Evolutionary conservation across 2,888 invertebrate genomes (phyloP), one percentile per base, ranked within the genome.

Genomic region (Platycheirus albimanus): DNA sequence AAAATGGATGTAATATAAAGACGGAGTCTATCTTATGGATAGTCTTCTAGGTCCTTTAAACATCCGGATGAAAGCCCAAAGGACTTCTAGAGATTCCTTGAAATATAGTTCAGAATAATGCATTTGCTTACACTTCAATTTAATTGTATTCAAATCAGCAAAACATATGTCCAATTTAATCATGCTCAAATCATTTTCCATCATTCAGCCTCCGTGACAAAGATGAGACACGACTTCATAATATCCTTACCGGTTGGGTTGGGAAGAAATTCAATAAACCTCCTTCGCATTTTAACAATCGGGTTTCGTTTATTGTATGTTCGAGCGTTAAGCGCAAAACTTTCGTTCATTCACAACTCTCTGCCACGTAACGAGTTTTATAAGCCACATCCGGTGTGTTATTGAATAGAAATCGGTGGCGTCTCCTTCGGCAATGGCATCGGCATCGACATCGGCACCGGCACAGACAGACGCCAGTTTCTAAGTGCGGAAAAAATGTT

Each of bases 321-420:
- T 66, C 49, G 30, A 76, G 58, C 56, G 66, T 66, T 58, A 80
- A 76, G 51, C 38, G 38, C 41, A 47, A 58, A 70, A 70, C 30
- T 75, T 76, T 71, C 70, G n/a, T n/a, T n/a, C 38, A 52, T 76
- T 75, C 69, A 64, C 63, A 38, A 58, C 64, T 64, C 2, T 45
- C 7, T 58, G 24, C 47, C 70, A 81, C 81, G 76, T 81, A 71
- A 52, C 70, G 66, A 47, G 47, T 66, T 51, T 61, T 66, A 71
- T 69, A 61, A 81, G 66, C 76, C 81, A 81, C 81, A 81, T 81
- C 81, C 81, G 76, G 58, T 47, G 71, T 76, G 58, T 66, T 81
- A 66, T 81, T 66, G 71, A 76, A 76, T 71, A 51, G 76, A 71
- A 54, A 76, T 45, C 61, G 75, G 38, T 56, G 61, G 45, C 61